These are phyloP conservation scores for Augiades crinisus DNA, from an alignment of 2,888 invertebrate genomes.

Conservation along the genomic window DNA sequence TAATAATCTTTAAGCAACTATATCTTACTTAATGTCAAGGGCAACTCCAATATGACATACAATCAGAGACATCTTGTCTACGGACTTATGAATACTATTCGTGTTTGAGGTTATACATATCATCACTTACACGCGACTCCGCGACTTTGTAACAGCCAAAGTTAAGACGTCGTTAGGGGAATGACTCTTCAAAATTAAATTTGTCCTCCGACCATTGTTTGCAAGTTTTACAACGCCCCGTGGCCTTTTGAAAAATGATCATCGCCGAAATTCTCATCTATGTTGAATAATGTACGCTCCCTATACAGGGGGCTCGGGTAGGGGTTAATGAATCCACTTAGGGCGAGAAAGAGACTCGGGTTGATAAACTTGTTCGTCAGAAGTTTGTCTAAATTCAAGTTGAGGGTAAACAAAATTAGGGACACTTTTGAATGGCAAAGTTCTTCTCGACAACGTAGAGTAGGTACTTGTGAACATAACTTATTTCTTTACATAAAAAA, in stretches of 20 bases:
- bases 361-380: neutral
- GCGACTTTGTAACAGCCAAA: constrained; percentile 16
- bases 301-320: neutral
- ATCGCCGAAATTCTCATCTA: constrained; percentile 46
- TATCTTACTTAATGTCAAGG: too few relatives aligned
- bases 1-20: too few relatives aligned
- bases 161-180: constrained; percentile 44
- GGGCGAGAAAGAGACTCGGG: neutral
- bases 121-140: neutral
- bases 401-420: too few relatives aligned
- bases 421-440: too few relatives aligned
- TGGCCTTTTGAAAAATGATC: constrained; percentile 56
- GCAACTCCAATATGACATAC: too few relatives aligned
- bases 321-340: constrained; percentile 12
- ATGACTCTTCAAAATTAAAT: constrained; percentile 45
- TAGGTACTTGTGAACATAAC: too few relatives aligned
- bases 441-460: too few relatives aligned
- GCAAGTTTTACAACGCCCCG: constrained; percentile 39
- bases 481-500: too few relatives aligned
- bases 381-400: neutral
- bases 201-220: constrained; percentile 39
- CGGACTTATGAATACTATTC: too few relatives aligned
- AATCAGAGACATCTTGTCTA: too few relatives aligned
- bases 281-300: neutral
- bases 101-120: neutral